Evolutionary conservation across 1,140 invertebrate genomes (phyloP), one percentile per base, ranked within the genome.

Genomic region (Anoplolepis gracilipes): DNA sequence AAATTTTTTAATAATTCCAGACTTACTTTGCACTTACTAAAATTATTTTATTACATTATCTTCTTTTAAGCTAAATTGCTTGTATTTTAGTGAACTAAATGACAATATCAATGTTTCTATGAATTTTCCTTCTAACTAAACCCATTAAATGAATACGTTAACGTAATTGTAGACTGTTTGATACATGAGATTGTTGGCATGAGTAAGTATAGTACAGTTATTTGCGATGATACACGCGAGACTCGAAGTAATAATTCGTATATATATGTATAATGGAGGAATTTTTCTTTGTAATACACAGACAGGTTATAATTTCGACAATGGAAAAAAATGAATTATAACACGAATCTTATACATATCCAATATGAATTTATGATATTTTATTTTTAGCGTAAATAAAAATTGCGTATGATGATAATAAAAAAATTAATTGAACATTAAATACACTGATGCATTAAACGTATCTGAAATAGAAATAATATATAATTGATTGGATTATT

Each of bases 121-220:
- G 11, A 65, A 39, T 22, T 22, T 65, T 65, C 13, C n/a, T 42
- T 65, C 4, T 39, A 46, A 13, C 11, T 22, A 5, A 39, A 42
- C 10, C 22, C 19, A 65, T 39, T 42, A 33, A 42, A 33, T 46
- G 7, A 46, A 46, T 10, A 10, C 42, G 4, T 46, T 46, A 39
- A 39, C 2, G 5, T 65, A 65, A 65, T 65, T 25, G 22, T 19
- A 42, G n/a, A 42, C 22, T n/a, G 8, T 33, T n/a, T 64, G n/a
- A 65, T 36, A 10, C 36, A 65, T 65, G 13, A 65, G 62, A 65
- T 65, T 65, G n/a, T n/a, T 39, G 22, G 13, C 39, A 8, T 69
- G 39, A 69, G 16, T 69, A 69, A 69, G 65, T 42, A 69, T n/a
- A 22, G 30, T 69, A 49, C 42, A 49, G 7, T 64, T 33, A 6